Base-by-base conservation (phyloP, 2,888 invertebrate genomes). In the Strigamia transsilvanica region DNA sequence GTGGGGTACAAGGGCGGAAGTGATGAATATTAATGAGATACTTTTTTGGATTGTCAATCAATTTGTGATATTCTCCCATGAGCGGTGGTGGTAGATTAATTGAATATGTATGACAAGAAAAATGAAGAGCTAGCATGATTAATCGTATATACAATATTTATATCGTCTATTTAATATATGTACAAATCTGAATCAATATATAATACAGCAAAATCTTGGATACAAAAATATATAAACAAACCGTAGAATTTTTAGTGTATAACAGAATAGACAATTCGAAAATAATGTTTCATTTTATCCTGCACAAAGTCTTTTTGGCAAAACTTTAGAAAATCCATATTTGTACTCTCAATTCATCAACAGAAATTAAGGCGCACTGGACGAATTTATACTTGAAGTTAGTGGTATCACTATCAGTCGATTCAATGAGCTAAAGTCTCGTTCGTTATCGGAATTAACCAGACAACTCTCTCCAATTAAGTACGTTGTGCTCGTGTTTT, bases 191-290 rank as follows among this genome's bases (percentile, higher is more conserved):
- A 23, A 66, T 66, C 61, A 66, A 21, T 66, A 66, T 46, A 46
- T n/a, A 46, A 46, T n/a, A 46, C 46, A 46, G 12, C n/a, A 46
- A 46, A 21, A 66, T 66, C 61, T 66, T 66, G 61, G 61, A 51
- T 51, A 66, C 23, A 66, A 66, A 66, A 66, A 66, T n/a, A 46
- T 66, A 66, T 66, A 66, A 66, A 66, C 61, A 66, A 23, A n/a
- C 61, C 61, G 61, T 46, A 23, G 12, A 66, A 15, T 21, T 27
- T 21, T n/a, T 21, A n/a, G 12, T 21, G 21, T n/a, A 66, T 21
- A 61, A 15, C 10, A 4, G 23, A 10, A 21, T 66, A 66, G 61
- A 66, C 13, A 61, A 13, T 10, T 46, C 46, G 12, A n/a, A 38
- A 38, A 38, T 38, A 51, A 51, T n/a, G 12, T 51, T 51, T 51